Evolutionary conservation across 2,797 vertebrate species (phyloP), one percentile per base, ranked within the genome.

Genomic region (Pseudochromis fuscus): DNA sequence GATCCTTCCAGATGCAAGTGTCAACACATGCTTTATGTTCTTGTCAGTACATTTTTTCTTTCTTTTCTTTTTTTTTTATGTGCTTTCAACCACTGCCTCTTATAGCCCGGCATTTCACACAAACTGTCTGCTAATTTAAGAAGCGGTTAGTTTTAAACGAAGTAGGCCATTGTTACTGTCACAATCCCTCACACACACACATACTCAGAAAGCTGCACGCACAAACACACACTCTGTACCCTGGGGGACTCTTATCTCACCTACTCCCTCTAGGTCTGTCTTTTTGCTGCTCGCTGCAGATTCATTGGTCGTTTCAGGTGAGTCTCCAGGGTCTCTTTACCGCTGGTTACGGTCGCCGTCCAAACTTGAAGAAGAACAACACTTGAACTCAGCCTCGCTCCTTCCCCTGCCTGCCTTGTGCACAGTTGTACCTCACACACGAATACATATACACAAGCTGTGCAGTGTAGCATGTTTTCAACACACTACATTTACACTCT

Each of bases 261-360:
- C 75, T 51, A 38, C 80, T 85, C 78, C 73, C 89, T 80, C 61
- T 40, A 68, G 79, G 76, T 68, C 72, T 70, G 76, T 81, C 75
- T 85, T 82, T 76, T 61, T 77, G 75, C 50, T 4, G 57, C 82
- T 76, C 21, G 45, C 75, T 78, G 81, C 74, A 68, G 78, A 87
- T 82, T 85, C 74, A 79, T 75, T 77, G 74, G 79, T 53, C 10
- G 25, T 57, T 77, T 53, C 66, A 80, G 86, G 86, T 81, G 80
- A 81, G 79, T 88, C 89, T 83, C 88, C 37, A 72, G 87, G 79
- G 89, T 76, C 72, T 88, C 69, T 87, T 92, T 90, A 85, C 72
- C 5, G 67, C 63, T 49, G 71, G 79, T 86, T 81, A 87, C 28
- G 24, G 78, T 81, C 80, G 64, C 74, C 81, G 50, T 85, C 72